These are phyloP conservation scores for Ptychochromis oligacanthus DNA, from an alignment of 2,113 vertebrate species.

Conservation along the genomic window DNA sequence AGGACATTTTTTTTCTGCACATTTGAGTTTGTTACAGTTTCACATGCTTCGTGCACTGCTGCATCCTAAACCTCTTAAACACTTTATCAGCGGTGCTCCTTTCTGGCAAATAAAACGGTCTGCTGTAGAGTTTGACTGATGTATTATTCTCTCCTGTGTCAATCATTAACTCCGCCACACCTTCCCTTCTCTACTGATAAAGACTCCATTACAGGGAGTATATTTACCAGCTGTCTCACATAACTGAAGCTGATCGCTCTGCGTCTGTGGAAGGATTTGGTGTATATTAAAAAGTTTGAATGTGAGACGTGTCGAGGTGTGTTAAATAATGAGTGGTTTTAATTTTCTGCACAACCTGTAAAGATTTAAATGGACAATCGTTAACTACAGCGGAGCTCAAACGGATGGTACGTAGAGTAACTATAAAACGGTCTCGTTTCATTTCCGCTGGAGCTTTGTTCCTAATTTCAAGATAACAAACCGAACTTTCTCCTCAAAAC, in stretches of 20 bases:
- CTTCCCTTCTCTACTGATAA: constrained; percentile 33
- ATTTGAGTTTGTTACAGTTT: constrained; percentile 28
- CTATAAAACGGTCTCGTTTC: neutral
- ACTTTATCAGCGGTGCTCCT: constrained; percentile 59
- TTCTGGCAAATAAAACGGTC: constrained; percentile 69
- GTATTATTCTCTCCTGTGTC: constrained; percentile 30
- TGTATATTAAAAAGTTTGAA: neutral
- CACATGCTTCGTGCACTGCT: constrained; percentile 35
- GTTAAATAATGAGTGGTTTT: neutral
- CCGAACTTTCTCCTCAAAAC: neutral
- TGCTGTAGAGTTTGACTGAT: constrained; percentile 36
- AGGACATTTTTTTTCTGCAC: constrained; percentile 35
- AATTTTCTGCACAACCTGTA: neutral
- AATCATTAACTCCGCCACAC: constrained; percentile 64
- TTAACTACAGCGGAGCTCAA: constrained; percentile 37
- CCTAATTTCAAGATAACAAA: neutral
- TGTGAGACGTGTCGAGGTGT: constrained; percentile 21
- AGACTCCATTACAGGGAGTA: neutral
- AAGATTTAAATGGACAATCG: constrained; percentile 39
- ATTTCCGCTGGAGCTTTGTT: neutral
- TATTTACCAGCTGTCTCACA: neutral
- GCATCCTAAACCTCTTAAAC: constrained; percentile 41
- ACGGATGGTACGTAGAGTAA: neutral
- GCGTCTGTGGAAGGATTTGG: neutral
- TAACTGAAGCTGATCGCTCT: neutral